Evolutionary conservation across 2,797 vertebrate species (phyloP), one percentile per base, ranked within the genome.

Genomic region (Bufotes viridis): DNA sequence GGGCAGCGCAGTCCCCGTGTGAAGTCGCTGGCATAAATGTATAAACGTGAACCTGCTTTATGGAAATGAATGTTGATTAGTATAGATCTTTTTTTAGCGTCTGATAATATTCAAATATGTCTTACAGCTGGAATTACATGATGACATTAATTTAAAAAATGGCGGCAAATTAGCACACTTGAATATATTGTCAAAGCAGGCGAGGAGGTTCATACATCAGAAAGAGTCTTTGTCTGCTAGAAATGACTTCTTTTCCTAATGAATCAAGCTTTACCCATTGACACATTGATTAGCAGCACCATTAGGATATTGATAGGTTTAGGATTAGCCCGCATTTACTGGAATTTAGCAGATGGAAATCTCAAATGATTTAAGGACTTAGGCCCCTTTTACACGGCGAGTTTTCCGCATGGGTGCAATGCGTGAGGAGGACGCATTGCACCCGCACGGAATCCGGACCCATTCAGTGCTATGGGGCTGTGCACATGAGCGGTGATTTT

Each of bases 31-130:
- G 24, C 18, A 53, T 69, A 14, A 81, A 42, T 88, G 69, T 81
- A 78, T 76, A 76, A 89, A 85, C 67, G n/a, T 55, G 42, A 81
- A 82, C 87, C 87, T 85, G 87, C 57, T 75, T 69, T 81, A 89
- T 89, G 87, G 3, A 86, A 86, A 89, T 89, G 78, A 65, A 81
- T 65, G 76, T 58, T 89, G 87, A 89, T 89, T 89, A 86, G 87
- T 34, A 18, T n/a, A 74, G 75, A 85, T 85, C 87, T 78, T 86
- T 57, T 89, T 89, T 75, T 89, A 89, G 83, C 87, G 82, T 82
- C 78, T 81, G 87, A 86, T 89, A 89, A 89, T 89, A 86, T 86
- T 89, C 83, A 75, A 81, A 88, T 86, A 24, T 81, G 87, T 81
- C 78, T 78, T 86, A 57, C 87, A 85, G 83, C 83, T 85, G 87